Percentiles rank a stretch among this genome's conserved stretches.
These are phyloP conservation scores for Lasioglossum lativentre DNA, from an alignment of 2,888 invertebrate species.

Conservation along the genomic window DNA sequence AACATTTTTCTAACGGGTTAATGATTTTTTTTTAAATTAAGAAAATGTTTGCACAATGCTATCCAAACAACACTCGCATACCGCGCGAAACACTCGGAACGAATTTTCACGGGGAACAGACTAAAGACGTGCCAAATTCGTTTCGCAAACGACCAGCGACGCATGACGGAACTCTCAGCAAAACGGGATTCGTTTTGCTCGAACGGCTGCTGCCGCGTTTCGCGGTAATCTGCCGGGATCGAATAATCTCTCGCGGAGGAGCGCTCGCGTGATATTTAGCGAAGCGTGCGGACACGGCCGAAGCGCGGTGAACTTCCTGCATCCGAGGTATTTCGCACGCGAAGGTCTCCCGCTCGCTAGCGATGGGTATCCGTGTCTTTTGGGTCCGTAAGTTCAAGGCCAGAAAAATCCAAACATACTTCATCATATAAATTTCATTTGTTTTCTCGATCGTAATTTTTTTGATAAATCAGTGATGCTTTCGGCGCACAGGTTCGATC, in stretches of 20 bases:
- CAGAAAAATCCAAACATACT: neutral
- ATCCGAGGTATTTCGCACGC: conserved; percentile 5
- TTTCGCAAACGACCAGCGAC: neutral
- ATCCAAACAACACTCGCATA: too few species aligned
- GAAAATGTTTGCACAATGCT: too few species aligned
- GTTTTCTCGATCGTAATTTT: too few species aligned
- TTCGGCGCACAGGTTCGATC: too few species aligned
- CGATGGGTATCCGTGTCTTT: neutral
- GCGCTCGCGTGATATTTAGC: conserved; percentile 15
- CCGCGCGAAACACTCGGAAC: neutral
- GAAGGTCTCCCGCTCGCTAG: conserved; percentile 7
- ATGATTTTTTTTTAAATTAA: neutral
- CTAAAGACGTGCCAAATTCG: neutral
- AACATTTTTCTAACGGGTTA: neutral
- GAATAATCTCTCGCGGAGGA: conserved; percentile 26
- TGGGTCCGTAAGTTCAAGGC: neutral
- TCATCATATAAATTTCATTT: too few species aligned
- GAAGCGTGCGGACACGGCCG: conserved; percentile 33
- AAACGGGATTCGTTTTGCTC: conserved; percentile 6
- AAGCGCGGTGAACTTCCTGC: conserved; percentile 18
- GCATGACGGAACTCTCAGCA: neutral
- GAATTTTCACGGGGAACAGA: neutral
- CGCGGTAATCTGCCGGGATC: conserved; percentile 38
- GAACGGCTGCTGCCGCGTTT: neutral
- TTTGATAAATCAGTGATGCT: too few species aligned